A percentile compares a stretch with the other conserved stretches of the same genome.
These are phyloP conservation scores for Dysdera silvatica DNA, from an alignment of 1,140 invertebrate species.

Conservation along the genomic window DNA sequence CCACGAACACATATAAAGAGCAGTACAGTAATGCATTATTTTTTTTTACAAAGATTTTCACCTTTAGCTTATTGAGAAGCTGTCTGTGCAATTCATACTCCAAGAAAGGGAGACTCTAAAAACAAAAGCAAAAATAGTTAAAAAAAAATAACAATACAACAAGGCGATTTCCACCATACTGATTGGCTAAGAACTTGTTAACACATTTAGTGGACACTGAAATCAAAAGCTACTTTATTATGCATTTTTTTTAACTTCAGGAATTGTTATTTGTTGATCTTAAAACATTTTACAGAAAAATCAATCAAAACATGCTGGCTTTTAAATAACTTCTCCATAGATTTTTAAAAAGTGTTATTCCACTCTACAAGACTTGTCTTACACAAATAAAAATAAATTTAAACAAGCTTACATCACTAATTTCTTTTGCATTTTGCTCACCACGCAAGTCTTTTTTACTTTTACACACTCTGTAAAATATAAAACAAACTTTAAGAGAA, in stretches of 20 bases:
- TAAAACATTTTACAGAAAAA: too few relatives aligned
- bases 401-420: slow-evolving; percentile 55
- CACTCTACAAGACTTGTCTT: background rate
- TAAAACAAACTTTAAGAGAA: background rate
- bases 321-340: too few relatives aligned
- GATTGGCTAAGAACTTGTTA: too few relatives aligned
- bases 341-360: background rate
- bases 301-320: too few relatives aligned
- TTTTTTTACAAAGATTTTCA: slow-evolving; percentile 42
- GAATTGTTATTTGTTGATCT: too few relatives aligned
- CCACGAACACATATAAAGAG: too few relatives aligned
- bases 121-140: slow-evolving; percentile 18
- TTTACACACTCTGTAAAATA: slow-evolving; percentile 56
- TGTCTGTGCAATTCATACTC: slow-evolving; percentile 92
- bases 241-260: too few relatives aligned
- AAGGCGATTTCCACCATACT: too few relatives aligned
- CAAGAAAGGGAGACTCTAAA: slow-evolving; percentile 67
- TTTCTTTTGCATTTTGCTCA: slow-evolving; percentile 85
- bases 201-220: too few relatives aligned
- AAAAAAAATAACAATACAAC: too few relatives aligned
- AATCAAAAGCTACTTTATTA: too few relatives aligned
- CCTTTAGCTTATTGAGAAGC: slow-evolving; percentile 79
- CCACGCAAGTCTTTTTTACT: slow-evolving; percentile 67
- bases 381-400: background rate
- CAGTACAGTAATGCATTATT: too few relatives aligned